phyloP scores from a whole-genome alignment of 2,888 invertebrate genomes.

The Urechis unicinctus region DNA sequence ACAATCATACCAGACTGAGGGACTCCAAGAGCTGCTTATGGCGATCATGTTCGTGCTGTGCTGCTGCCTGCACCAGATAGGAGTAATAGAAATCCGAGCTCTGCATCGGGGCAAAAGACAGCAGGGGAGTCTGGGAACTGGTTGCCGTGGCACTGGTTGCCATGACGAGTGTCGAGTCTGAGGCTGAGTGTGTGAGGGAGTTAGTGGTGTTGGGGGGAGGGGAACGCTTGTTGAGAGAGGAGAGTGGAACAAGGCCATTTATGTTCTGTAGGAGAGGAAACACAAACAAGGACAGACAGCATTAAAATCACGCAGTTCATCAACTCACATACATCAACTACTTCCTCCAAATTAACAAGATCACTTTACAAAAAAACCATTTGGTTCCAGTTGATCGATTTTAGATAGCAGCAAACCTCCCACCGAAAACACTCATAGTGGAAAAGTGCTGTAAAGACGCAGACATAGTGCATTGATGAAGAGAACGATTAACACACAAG shows the following conservation, averaged over 20 bases:
- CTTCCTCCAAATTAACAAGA: too few species aligned
- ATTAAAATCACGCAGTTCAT: too few species aligned
- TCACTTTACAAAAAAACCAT: too few species aligned
- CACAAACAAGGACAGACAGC: not conserved
- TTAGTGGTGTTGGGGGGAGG: not conserved
- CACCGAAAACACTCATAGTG: too few species aligned
- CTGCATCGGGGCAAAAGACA: not conserved
- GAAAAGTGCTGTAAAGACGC: too few species aligned
- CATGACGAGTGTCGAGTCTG: not conserved
- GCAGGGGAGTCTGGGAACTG: constrained; percentile 4
- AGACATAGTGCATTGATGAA: too few species aligned
- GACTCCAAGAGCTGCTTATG: constrained; percentile 55
- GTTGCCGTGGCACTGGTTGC: constrained; percentile 1
- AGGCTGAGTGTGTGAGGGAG: not conserved
- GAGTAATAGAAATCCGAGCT: constrained; percentile 18
- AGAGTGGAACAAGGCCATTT: too few species aligned
- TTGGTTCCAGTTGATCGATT: too few species aligned
- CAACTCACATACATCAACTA: too few species aligned
- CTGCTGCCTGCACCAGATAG: constrained; percentile 15
- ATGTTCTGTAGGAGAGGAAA: not conserved
- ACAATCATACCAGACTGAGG: constrained; percentile 20
- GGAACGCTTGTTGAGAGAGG: too few species aligned
- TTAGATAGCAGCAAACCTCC: too few species aligned
- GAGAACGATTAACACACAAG: too few species aligned
- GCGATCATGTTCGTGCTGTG: constrained; percentile 72